Evolutionary conservation across 2,888 invertebrate genomes (phyloP).

Genomic region (Scaptodrosophila latifasciaeformis): DNA sequence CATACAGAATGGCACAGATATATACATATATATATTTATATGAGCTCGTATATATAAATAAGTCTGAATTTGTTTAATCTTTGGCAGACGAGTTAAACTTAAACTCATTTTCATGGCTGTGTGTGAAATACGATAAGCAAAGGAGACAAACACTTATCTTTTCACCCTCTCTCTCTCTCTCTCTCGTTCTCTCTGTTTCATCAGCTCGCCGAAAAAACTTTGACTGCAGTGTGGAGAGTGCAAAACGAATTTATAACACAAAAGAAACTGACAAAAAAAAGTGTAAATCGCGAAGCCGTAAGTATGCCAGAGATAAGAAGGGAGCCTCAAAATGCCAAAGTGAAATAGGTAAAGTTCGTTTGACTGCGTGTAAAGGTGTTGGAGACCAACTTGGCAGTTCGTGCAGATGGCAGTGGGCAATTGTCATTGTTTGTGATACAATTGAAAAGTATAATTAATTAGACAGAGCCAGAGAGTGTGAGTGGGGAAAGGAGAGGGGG

Average conservation of each 20-base stretch:
- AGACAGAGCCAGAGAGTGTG: conserved; percentile 41
- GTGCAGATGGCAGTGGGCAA: conserved; percentile 19
- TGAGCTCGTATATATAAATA: too few species aligned
- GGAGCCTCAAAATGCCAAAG: conserved; percentile 23
- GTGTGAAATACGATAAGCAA: conserved; percentile 31
- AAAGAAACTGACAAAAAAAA: conserved; percentile 10
- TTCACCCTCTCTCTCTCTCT: too few species aligned
- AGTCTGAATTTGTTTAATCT: too few species aligned
- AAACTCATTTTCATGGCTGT: conserved; percentile 17
- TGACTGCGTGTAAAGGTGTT: not conserved
- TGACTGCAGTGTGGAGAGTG: conserved; percentile 22
- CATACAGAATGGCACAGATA: too few species aligned
- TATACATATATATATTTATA: too few species aligned
- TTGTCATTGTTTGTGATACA: conserved; percentile 60
- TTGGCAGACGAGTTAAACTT: too few species aligned
- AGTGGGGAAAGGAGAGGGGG: too few species aligned
- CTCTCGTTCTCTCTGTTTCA: too few species aligned
- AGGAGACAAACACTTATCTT: conserved; percentile 40
- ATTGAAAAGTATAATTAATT: conserved; percentile 66
- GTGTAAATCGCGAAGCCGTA: conserved; percentile 27
- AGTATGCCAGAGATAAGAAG: conserved; percentile 46
- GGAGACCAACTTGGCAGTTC: not conserved
- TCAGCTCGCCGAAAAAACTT: conserved; percentile 26
- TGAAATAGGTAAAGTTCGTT: conserved; percentile 35
- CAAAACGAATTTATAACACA: too few species aligned